Evolutionary conservation across 2,888 invertebrate genomes (phyloP).

Genomic region (Blastobasis lacticolella): DNA sequence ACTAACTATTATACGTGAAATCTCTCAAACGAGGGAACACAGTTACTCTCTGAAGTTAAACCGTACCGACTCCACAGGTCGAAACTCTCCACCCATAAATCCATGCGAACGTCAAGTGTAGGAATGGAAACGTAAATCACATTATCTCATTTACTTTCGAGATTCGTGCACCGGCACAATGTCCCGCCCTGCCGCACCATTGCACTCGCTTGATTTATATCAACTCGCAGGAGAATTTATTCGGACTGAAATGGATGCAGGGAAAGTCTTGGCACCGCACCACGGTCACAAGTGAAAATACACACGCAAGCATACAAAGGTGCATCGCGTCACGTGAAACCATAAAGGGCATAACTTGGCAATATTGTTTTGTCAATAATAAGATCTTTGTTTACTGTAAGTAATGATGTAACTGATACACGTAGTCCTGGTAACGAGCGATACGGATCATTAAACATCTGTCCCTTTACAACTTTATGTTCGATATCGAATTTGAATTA

Average conservation of each 20-base stretch:
- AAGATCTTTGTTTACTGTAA: constrained; percentile 13
- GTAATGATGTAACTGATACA: constrained; percentile 6
- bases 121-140: constrained; percentile 19
- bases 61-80: too few relatives aligned
- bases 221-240: constrained; percentile 29
- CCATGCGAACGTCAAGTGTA: constrained; percentile 10
- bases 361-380: constrained; percentile 22
- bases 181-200: constrained; percentile 10
- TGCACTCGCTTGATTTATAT: constrained; percentile 34
- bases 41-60: too few relatives aligned
- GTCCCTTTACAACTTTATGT: too few relatives aligned
- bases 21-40: too few relatives aligned
- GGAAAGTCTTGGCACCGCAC: constrained; percentile 51
- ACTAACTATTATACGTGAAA: too few relatives aligned
- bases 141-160: constrained; percentile 14
- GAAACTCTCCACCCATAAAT: too few relatives aligned
- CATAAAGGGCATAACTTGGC: constrained; percentile 34
- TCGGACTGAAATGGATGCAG: constrained; percentile 23
- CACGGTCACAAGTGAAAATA: constrained; percentile 36
- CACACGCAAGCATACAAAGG: constrained; percentile 6
- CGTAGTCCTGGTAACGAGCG: constrained; percentile 10
- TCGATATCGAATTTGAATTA: too few relatives aligned
- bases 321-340: constrained; percentile 27
- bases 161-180: constrained; percentile 15
- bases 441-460: constrained; percentile 18